A percentile compares a stretch with the other conserved stretches of the same genome.
phyloP scores from a whole-genome alignment of 1,140 invertebrate genomes.

The Anastrepha ludens region DNA sequence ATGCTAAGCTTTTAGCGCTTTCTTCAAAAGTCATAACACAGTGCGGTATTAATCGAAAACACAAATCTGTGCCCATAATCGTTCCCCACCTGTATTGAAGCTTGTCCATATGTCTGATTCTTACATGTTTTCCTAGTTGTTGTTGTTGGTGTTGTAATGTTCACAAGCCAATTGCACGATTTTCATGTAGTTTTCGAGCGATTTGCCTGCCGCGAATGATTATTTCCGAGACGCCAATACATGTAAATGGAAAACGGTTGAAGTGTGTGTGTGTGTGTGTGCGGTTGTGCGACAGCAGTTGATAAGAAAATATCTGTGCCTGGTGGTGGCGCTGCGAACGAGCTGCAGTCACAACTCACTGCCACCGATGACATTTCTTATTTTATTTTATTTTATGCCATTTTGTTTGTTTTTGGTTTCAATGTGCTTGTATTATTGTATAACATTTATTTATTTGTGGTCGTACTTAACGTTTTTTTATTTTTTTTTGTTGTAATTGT shows the following conservation, averaged over 20 bases:
- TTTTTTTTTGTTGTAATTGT: not conserved
- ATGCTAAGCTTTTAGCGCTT: no score
- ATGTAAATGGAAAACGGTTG: not conserved
- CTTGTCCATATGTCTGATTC: not conserved
- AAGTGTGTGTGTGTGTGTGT: not conserved
- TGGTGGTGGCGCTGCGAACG: conserved; percentile 17
- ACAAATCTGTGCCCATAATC: not conserved
- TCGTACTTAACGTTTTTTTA: not conserved
- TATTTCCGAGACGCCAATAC: conserved; percentile 25
- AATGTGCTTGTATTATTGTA: not conserved
- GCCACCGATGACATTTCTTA: not conserved
- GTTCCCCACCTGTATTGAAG: not conserved
- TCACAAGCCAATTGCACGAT: conserved; percentile 49
- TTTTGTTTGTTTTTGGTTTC: conserved; percentile 17
- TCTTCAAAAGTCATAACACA: no score
- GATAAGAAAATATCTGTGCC: conserved; percentile 41
- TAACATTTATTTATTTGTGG: conserved; percentile 38
- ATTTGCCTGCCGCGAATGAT: conserved; percentile 45
- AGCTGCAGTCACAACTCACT: conserved; percentile 19
- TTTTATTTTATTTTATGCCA: not conserved
- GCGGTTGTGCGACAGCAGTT: conserved; percentile 12
- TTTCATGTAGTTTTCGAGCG: conserved; percentile 49
- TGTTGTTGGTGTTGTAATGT: conserved; percentile 36
- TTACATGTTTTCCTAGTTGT: not conserved
- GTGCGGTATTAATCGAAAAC: no score